phyloP scores from a whole-genome alignment of 2,113 vertebrate genomes.

The Pangasianodon hypophthalmus region DNA sequence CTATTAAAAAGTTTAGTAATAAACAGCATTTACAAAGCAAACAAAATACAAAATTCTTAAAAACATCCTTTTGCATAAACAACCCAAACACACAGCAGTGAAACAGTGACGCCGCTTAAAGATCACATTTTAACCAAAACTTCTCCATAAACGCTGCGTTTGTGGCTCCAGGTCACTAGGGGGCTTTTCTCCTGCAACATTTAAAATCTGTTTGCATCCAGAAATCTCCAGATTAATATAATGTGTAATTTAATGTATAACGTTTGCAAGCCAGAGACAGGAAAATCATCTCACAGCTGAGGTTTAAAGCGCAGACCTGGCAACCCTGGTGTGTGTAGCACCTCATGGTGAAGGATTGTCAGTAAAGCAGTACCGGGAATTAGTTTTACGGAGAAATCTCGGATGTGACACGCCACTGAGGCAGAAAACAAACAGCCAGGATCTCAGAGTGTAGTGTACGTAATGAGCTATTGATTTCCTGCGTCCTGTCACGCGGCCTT shows the following conservation, averaged over 20 bases:
- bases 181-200: neutral
- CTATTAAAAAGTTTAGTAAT: too few relatives aligned
- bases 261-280: neutral
- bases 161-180: neutral
- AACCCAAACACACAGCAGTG: neutral
- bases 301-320: neutral
- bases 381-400: conserved; percentile 24
- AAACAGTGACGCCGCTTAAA: neutral
- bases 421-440: conserved; percentile 41
- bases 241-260: neutral
- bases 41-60: too few relatives aligned
- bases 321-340: neutral
- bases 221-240: neutral
- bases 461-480: conserved; percentile 61
- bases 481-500: conserved; percentile 22
- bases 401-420: conserved; percentile 31
- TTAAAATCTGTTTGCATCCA: neutral
- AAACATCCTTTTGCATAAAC: neutral
- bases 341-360: neutral
- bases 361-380: neutral
- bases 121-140: neutral
- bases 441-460: conserved; percentile 33
- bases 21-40: too few relatives aligned
- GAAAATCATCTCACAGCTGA: neutral
- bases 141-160: neutral